Evolutionary conservation across 2,888 invertebrate species (phyloP).

Genomic region (Syritta pipiens): DNA sequence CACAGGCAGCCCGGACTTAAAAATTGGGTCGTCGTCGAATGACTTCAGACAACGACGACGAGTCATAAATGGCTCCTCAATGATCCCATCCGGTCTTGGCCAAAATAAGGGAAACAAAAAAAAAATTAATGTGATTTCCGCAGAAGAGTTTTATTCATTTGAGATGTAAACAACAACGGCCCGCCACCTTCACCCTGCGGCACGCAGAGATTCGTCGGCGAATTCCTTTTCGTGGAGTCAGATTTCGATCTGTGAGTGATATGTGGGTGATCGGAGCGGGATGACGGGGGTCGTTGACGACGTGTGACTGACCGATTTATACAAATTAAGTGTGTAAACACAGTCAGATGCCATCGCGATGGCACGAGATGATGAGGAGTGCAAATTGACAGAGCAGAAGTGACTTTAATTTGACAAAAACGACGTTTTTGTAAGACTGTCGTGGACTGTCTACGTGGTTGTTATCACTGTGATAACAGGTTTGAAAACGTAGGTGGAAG

Average conservation of each 20-base stretch:
- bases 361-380: background rate
- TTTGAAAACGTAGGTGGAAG: too few relatives aligned
- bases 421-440: too few relatives aligned
- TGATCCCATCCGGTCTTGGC: background rate
- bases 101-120: background rate
- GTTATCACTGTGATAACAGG: too few relatives aligned
- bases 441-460: too few relatives aligned
- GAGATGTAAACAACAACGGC: conserved; percentile 9
- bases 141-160: background rate
- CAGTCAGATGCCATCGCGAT: background rate
- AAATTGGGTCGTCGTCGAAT: conserved; percentile 33
- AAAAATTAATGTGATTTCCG: background rate
- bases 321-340: conserved; percentile 36
- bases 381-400: too few relatives aligned
- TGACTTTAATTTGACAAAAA: too few relatives aligned
- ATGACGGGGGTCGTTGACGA: background rate
- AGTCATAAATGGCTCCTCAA: background rate
- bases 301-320: conserved; percentile 50
- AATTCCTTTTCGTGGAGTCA: conserved; percentile 9
- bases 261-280: too few relatives aligned
- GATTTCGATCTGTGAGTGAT: conserved; percentile 5
- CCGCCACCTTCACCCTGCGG: too few relatives aligned
- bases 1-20: conserved; percentile 1
- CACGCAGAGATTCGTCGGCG: too few relatives aligned
- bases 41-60: background rate